Conservation (phyloP, 2,797 vertebrate genomes). For the Protonibea diacanthus region DNA sequence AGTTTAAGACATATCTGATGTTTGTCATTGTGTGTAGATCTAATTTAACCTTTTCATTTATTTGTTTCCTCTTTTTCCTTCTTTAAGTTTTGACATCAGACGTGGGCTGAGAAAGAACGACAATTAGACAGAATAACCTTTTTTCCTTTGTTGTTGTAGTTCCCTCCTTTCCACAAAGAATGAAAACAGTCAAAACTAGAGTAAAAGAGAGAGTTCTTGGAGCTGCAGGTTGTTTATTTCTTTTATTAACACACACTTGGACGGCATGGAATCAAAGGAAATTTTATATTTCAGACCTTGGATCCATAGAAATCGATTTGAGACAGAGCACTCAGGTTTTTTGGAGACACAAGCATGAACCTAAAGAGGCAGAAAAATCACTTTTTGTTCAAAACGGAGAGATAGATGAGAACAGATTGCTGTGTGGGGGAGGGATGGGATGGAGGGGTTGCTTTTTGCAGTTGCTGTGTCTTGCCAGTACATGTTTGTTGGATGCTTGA, state of each 20-base stretch:
- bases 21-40: neutral
- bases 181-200: neutral
- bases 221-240: conserved; percentile 12
- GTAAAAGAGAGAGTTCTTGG: conserved; percentile 6
- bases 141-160: neutral
- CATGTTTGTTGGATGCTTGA: conserved; percentile 38
- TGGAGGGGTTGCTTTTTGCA: neutral
- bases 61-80: neutral
- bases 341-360: conserved; percentile 23
- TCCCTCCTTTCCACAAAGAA: neutral
- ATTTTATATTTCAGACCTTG: conserved; percentile 17
- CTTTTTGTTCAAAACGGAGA: conserved; percentile 33
- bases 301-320: conserved; percentile 29
- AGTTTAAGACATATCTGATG: neutral
- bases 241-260: conserved; percentile 24
- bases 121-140: neutral
- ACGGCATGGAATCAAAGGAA: conserved; percentile 35
- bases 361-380: conserved; percentile 35
- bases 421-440: neutral
- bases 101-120: neutral
- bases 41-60: neutral
- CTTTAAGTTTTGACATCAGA: neutral
- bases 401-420: conserved; percentile 34
- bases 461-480: conserved; percentile 14
- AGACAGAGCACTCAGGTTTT: conserved; percentile 33